These are phyloP conservation scores for Arnoldichthys spilopterus DNA, from an alignment of 2,797 vertebrate genomes.

Conservation along the genomic window DNA sequence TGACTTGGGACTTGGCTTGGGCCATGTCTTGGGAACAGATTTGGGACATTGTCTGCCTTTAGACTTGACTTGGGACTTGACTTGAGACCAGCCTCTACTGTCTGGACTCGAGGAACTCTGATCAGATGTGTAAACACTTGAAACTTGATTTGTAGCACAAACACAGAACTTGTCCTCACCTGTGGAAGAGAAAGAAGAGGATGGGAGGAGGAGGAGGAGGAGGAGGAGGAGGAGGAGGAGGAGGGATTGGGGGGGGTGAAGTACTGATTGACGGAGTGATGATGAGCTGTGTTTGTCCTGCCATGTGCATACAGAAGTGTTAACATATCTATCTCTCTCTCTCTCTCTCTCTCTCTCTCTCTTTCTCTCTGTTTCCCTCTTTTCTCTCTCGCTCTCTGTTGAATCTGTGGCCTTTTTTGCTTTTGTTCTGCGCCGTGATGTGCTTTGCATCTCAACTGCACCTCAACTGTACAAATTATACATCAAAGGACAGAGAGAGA, in stretches of 20 bases:
- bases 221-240: background rate
- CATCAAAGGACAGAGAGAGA: slow-evolving; percentile 45
- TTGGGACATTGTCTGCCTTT: background rate
- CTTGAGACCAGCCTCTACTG: background rate
- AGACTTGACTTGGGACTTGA: background rate
- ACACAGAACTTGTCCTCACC: background rate
- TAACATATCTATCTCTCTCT: no score
- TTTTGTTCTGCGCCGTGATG: slow-evolving; percentile 39
- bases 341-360: no score
- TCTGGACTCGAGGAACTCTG: background rate
- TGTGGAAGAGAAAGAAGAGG: no score
- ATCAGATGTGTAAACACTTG: no score
- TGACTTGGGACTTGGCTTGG: background rate
- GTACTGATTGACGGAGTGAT: slow-evolving; percentile 17
- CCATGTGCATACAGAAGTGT: slow-evolving; percentile 20
- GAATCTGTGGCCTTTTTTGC: slow-evolving; percentile 45
- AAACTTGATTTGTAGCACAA: no score
- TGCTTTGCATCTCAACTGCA: slow-evolving; percentile 39
- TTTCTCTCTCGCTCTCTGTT: slow-evolving; percentile 25
- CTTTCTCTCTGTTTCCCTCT: slow-evolving; percentile 20
- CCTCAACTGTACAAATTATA: slow-evolving; percentile 48
- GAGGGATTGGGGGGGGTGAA: background rate
- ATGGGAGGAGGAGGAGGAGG: no score
- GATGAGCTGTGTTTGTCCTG: slow-evolving; percentile 41
- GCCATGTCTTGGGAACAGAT: no score